A percentile compares a stretch with the other conserved stretches of the same genome.
Conservation (phyloP, 1,140 invertebrate species). For the Schlechtendalia chinensis region DNA sequence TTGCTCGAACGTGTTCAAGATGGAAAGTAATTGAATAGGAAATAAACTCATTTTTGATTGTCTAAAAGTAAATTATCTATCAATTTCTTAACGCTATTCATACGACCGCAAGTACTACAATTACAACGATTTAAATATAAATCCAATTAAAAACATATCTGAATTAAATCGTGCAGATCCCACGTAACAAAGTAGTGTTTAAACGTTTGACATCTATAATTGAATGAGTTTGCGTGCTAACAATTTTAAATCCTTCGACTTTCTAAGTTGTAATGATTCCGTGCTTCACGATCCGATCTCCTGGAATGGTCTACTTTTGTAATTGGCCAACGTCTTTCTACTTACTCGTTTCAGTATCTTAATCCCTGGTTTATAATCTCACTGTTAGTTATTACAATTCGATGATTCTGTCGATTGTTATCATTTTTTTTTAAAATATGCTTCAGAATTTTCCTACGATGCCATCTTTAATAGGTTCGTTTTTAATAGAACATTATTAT, state of each 20-base stretch:
- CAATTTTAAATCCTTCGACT: conserved; percentile 8
- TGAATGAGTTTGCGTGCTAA: conserved; percentile 8
- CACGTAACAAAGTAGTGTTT: neutral
- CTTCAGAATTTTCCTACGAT: neutral
- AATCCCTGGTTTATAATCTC: neutral
- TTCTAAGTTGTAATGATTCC: conserved; percentile 24
- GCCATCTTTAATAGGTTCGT: conserved; percentile 14
- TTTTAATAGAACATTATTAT: conserved; percentile 34
- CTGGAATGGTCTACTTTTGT: conserved; percentile 4
- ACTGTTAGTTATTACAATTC: conserved; percentile 10
- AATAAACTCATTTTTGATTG: neutral
- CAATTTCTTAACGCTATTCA: neutral
- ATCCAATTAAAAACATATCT: conserved; percentile 11
- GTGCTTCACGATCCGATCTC: conserved; percentile 3
- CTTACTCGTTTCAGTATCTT: neutral
- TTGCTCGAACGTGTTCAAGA: neutral
- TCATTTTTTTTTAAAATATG: conserved; percentile 17
- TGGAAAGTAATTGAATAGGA: neutral
- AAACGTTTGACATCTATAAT: conserved; percentile 3
- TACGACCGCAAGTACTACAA: neutral
- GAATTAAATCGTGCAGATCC: neutral
- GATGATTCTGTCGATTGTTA: conserved; percentile 32
- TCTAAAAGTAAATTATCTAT: neutral
- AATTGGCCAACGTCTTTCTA: neutral
- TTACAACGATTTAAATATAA: conserved; percentile 11